Evolutionary conservation across 2,797 vertebrate species (phyloP).

Genomic region (Bryconaethiops microstoma): DNA sequence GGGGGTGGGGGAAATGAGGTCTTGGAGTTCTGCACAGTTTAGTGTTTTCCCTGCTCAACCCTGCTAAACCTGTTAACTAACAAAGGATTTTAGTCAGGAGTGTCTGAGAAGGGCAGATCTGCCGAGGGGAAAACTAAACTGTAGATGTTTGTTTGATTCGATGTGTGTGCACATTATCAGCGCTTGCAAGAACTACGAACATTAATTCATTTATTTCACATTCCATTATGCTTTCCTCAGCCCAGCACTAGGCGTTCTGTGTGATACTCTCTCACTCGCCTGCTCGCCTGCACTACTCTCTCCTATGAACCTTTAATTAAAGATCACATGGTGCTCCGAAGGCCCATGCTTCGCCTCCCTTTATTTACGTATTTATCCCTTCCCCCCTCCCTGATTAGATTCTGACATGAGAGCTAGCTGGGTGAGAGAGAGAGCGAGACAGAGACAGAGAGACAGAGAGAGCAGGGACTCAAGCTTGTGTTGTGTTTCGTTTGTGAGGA

Average conservation of each 20-base stretch:
- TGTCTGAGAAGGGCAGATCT: neutral
- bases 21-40: neutral
- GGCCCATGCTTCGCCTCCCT: neutral
- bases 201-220: neutral
- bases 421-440: neutral
- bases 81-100: neutral
- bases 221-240: neutral
- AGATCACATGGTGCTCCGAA: constrained; percentile 14
- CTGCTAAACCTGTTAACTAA: neutral
- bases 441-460: constrained; percentile 8
- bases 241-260: neutral
- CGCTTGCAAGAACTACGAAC: neutral
- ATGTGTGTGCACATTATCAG: neutral
- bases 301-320: constrained; percentile 13
- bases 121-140: neutral
- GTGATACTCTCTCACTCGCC: neutral
- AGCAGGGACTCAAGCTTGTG: constrained; percentile 20
- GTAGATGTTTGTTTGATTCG: neutral
- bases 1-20: neutral
- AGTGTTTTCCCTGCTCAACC: neutral
- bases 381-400: constrained; percentile 15
- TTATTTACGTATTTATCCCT: constrained; percentile 16
- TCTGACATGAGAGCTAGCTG: constrained; percentile 3
- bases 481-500: constrained; percentile 32
- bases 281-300: neutral